phyloP scores from a whole-genome alignment of 2,888 invertebrate genomes.

The Aquatica leii region DNA sequence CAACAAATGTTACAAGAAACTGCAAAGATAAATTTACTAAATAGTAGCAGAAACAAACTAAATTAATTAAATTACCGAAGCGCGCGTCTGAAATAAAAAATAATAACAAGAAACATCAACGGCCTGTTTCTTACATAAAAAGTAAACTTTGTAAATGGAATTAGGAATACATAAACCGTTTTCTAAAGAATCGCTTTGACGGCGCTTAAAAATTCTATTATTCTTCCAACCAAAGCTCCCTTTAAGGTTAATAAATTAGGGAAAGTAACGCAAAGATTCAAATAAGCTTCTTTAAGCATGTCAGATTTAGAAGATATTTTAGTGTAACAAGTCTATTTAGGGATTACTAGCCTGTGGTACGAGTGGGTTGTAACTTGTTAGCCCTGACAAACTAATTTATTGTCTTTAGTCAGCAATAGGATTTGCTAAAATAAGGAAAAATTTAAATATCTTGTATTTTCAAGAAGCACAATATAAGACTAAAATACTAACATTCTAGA shows the following conservation, averaged over 20 bases:
- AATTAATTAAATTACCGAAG: no score
- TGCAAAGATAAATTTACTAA: no score
- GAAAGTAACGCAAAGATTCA: conserved; percentile 38
- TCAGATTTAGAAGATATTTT: conserved; percentile 38
- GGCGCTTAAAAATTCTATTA: conserved; percentile 30
- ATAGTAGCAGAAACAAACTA: no score
- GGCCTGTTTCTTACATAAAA: conserved; percentile 5
- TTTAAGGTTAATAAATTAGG: conserved; percentile 34
- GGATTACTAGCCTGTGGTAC: conserved; percentile 39
- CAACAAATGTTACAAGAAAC: no score
- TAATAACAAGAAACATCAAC: no score
- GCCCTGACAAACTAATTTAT: conserved; percentile 35
- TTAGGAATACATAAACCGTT: no score
- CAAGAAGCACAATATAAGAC: background rate
- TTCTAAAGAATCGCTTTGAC: background rate
- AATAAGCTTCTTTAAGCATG: conserved; percentile 37
- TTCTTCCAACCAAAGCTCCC: conserved; percentile 28
- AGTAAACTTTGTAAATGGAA: no score
- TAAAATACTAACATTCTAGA: background rate
- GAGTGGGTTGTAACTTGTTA: conserved; percentile 37
- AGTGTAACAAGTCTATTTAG: conserved; percentile 38
- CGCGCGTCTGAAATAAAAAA: no score
- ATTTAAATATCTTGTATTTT: conserved; percentile 9
- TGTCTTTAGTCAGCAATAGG: conserved; percentile 33
- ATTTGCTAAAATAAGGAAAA: conserved; percentile 26